A percentile compares a stretch with the other conserved stretches of the same genome.
These are phyloP conservation scores for Vannuccia rotundouncinata DNA, from an alignment of 2,888 invertebrate species.

Conservation along the genomic window DNA sequence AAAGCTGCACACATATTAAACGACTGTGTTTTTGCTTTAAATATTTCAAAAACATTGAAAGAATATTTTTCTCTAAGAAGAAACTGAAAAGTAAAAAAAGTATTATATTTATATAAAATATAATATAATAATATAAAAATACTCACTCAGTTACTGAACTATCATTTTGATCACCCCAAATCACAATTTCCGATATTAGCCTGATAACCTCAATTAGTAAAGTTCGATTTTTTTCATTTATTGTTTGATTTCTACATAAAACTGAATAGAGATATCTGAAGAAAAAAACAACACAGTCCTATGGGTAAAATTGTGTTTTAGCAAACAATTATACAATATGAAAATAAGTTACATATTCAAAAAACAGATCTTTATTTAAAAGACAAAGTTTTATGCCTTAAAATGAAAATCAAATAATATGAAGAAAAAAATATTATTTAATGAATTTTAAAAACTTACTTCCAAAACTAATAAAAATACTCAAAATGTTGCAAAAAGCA, in stretches of 20 bases:
- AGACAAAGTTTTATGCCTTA: too few relatives aligned
- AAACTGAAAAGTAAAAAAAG: conserved; percentile 65
- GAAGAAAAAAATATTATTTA: too few relatives aligned
- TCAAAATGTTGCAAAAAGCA: too few relatives aligned
- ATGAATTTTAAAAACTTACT: too few relatives aligned
- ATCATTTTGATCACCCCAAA: conserved; percentile 99
- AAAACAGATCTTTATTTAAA: too few relatives aligned
- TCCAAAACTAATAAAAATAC: too few relatives aligned
- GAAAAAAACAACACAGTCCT: too few relatives aligned
- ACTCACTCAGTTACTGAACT: conserved; percentile 97
- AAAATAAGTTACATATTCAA: too few relatives aligned
- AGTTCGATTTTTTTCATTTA: conserved; percentile 85
- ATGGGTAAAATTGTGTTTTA: too few relatives aligned
- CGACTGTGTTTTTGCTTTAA: conserved; percentile 95
- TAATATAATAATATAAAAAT: conserved; percentile 29
- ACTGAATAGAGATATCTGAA: conserved; percentile 78
- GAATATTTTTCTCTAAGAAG: conserved; percentile 97
- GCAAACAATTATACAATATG: too few relatives aligned
- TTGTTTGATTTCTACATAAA: conserved; percentile 84
- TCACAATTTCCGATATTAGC: conserved; percentile 94
- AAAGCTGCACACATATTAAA: conserved; percentile 90
- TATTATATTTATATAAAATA: conserved; percentile 20
- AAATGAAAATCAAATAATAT: too few relatives aligned
- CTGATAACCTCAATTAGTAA: conserved; percentile 89
- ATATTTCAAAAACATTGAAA: conserved; percentile 90